Base-by-base conservation (phyloP, 2,888 invertebrate species). In the Glyphotaelius pellucidus region DNA sequence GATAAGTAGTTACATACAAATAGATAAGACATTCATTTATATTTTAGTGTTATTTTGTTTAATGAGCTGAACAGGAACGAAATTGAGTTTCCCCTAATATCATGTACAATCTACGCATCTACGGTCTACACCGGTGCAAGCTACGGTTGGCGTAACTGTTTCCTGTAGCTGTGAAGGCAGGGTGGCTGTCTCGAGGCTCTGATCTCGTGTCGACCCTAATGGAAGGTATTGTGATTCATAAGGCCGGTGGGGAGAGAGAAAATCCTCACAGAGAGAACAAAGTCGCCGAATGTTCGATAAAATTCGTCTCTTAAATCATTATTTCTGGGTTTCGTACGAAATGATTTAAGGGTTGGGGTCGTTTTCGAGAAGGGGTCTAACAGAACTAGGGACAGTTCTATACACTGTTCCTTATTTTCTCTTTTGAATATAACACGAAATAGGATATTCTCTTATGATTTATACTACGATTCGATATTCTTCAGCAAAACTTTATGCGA, bases 231-330 rank as follows among this genome's bases (percentile, higher is more conserved):
- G 67, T 67, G 67, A 67, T 67, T 67, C 67, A 67, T 67, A 5
- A n/a, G 67, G 67, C 67, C 25, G 67, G 25, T 67, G 7, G 52
- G 67, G 19, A n/a, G 67, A 67, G 67, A 67, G 19, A 67, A 67
- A 67, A 25, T 67, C 25, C 67, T 67, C 67, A 67, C 67, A 67
- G 11, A 67, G 52, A 52, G 67, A 67, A 67, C 67, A n/a, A 30
- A 47, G n/a, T n/a, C 47, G 38, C 38, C 31, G n/a, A 42, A 87
- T 87, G 52, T 87, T 47, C n/a, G 47, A 88, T 14, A 47, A 88
- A 88, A n/a, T 42, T 80, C 35, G 42, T n/a, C 14, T 19, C n/a
- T 38, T 42, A 25, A 42, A 88, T 42, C 31, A 88, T 88, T 67
- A 67, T 67, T 67, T 67, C 67, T 67, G 67, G 67, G 67, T 67